Base-by-base conservation (phyloP, 1,140 invertebrate genomes). In the Lordiphosa collinella region DNA sequence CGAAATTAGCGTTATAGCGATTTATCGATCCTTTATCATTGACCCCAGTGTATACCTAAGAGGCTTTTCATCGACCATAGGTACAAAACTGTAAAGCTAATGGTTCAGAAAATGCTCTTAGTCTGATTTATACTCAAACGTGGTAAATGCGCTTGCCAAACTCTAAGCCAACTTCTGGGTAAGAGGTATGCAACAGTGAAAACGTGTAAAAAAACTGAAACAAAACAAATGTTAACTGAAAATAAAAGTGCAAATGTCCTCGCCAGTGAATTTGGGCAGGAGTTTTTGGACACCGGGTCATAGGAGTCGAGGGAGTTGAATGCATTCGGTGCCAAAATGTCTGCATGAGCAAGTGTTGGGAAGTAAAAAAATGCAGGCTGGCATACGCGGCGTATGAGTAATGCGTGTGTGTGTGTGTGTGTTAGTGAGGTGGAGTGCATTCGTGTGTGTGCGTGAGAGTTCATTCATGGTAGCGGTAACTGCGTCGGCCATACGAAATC, bases 161-260 rank as follows among this genome's bases (percentile, higher is more conserved):
- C n/a, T n/a, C 18, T 7, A 29, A 43, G 11, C 14, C 40, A 43
- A 25, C 18, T 22, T 10, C 2, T 43, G 22, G 6, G 9, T 29
- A 11, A 12, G 40, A 11, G 2, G 18, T 25, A n/a, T 22, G 3
- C 10, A 22, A 11, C 25, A 11, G 5, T 43, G 22, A 25, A 25
- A 6, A 43, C 40, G 4, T 22, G 4, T 4, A 4, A 37, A 40
- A 36, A 48, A 47, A 35, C 4, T 13, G 12, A 13, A 18, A 47
- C 5, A 53, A 40, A 54, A 37, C 13, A 46, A 63, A 34, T 56
- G 37, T 40, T 29, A 65, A 68, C 55, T 59, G 67, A 82, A 82
- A 82, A 82, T 84, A 82, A 82, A 84, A 82, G 76, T 82, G 76
- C 72, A 82, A 84, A 84, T 82, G 76, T 75, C 61, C 71, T 70